phyloP scores from a whole-genome alignment of 1,140 invertebrate species.

The Drosophila dunni region DNA sequence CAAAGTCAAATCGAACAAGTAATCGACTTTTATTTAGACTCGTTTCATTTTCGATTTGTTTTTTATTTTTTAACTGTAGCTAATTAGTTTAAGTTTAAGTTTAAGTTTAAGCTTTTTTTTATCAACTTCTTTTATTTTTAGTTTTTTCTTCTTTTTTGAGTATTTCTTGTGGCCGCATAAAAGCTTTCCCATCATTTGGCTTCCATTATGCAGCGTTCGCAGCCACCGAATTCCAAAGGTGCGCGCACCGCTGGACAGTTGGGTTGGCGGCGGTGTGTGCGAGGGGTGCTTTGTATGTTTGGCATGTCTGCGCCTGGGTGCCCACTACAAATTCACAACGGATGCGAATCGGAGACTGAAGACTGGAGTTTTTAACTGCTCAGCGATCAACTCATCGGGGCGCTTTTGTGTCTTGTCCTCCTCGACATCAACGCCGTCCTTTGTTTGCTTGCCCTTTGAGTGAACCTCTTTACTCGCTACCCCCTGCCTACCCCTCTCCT shows the following conservation, averaged over 20 bases:
- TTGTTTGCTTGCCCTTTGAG: conserved; percentile 45
- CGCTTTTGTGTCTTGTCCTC: conserved; percentile 68
- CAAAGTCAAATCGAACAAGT: conserved; percentile 75
- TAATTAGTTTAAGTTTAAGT: conserved; percentile 69
- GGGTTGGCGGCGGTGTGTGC: background rate
- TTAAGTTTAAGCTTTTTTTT: conserved; percentile 32
- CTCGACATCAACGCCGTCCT: conserved; percentile 51
- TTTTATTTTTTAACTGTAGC: conserved; percentile 72
- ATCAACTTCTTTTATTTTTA: conserved; percentile 9
- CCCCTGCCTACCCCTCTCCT: background rate
- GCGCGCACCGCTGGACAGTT: conserved; percentile 35
- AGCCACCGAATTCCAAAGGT: conserved; percentile 79
- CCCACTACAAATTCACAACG: conserved; percentile 74
- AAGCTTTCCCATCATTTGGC: conserved; percentile 82
- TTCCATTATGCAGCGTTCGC: conserved; percentile 81
- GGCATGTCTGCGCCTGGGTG: conserved; percentile 66
- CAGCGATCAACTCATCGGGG: conserved; percentile 74
- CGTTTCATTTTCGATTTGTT: conserved; percentile 15
- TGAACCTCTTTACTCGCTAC: background rate
- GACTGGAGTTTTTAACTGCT: conserved; percentile 45
- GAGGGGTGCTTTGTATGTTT: conserved; percentile 1
- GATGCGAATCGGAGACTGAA: conserved; percentile 53
- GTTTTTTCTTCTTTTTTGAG: conserved; percentile 24
- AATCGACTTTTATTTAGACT: conserved; percentile 71
- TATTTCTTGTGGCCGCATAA: conserved; percentile 52